These are phyloP conservation scores for Danio albolineatus DNA, from an alignment of 2,797 vertebrate genomes.

Conservation along the genomic window DNA sequence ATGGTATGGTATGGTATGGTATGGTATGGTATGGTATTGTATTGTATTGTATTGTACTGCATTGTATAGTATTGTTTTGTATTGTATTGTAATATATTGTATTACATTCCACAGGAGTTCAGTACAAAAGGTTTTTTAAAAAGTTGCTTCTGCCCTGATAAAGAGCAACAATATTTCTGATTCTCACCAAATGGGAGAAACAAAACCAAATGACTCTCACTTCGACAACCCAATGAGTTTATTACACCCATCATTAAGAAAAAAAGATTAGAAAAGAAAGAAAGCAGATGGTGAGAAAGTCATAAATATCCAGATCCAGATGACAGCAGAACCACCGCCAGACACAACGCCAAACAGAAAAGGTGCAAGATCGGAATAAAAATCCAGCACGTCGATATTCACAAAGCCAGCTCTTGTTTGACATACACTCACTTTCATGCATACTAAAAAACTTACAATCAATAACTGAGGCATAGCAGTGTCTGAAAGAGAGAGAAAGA, in stretches of 20 bases:
- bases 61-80: no score
- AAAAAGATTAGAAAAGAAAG: conserved; percentile 15
- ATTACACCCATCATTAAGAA: conserved; percentile 5
- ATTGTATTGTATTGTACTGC: no score
- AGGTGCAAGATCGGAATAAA: conserved; percentile 55
- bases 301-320: conserved; percentile 15
- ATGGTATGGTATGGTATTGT: no score
- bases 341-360: conserved; percentile 48
- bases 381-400: conserved; percentile 55
- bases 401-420: conserved; percentile 55
- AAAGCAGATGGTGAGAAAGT: conserved; percentile 35
- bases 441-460: conserved; percentile 60
- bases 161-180: neutral
- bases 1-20: no score
- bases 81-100: no score
- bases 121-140: no score
- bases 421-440: conserved; percentile 53
- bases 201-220: conserved; percentile 1
- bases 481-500: conserved; percentile 22
- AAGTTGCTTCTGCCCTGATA: neutral
- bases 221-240: neutral
- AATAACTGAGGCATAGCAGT: conserved; percentile 39
- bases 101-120: neutral
- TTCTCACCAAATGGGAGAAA: neutral
- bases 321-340: conserved; percentile 43